Conservation (phyloP, 2,113 vertebrate species). For the Condylura cristata region DNA sequence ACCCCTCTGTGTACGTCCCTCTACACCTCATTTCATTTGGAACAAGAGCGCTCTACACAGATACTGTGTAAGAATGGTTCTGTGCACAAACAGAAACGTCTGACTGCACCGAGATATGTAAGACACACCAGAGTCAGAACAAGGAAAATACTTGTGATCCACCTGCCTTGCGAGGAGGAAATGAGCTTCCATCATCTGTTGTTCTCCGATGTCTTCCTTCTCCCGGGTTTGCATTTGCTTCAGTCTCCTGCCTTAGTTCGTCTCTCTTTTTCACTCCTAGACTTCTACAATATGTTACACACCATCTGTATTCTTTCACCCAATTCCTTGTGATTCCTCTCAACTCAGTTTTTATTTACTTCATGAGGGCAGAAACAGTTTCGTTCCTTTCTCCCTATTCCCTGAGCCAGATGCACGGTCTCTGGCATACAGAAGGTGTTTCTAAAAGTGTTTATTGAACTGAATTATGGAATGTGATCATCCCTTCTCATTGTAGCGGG, state of each 20-base stretch:
- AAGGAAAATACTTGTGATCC: not conserved
- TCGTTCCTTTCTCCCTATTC: conserved; percentile 59
- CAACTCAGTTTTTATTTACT: conserved; percentile 49
- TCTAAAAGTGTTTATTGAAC: conserved; percentile 72
- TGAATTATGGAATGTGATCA: conserved; percentile 43
- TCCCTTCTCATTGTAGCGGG: not conserved
- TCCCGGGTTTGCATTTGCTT: not conserved
- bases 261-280: conserved; percentile 60
- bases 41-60: not conserved
- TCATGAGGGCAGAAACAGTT: conserved; percentile 41
- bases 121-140: not conserved
- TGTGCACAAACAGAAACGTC: not conserved
- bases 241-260: not conserved
- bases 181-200: not conserved
- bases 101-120: not conserved
- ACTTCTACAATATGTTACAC: conserved; percentile 16
- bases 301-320: conserved; percentile 58
- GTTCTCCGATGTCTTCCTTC: conserved; percentile 49
- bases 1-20: not conserved
- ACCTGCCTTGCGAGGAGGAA: not conserved
- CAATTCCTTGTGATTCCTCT: conserved; percentile 54
- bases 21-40: not conserved
- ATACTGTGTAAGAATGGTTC: not conserved
- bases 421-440: conserved; percentile 60
- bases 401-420: conserved; percentile 62